Percentiles rank a stretch among this genome's conserved stretches.
These are phyloP conservation scores for Plumapathes pennacea DNA, from an alignment of 92 coral and sea anemone species.

Conservation along the genomic window DNA sequence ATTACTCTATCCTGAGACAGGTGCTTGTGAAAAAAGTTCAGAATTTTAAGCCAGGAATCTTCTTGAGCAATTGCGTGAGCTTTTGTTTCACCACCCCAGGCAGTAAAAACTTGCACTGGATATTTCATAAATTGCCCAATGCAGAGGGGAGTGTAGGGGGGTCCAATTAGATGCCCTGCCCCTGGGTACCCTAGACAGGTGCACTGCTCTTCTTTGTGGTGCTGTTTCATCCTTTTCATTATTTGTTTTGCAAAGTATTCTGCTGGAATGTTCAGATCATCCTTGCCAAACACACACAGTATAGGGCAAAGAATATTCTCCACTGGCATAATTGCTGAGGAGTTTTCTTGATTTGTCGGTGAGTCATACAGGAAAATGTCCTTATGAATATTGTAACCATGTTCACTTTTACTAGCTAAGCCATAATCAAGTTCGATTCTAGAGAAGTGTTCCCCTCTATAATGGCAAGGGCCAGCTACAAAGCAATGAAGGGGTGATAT, in stretches of 20 bases:
- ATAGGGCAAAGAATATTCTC: constrained; percentile 40
- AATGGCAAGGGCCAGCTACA: neutral
- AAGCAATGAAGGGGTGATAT: constrained; percentile 11
- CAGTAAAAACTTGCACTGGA: neutral
- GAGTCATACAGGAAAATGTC: neutral
- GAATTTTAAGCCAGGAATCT: constrained; percentile 44
- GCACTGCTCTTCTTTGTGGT: constrained; percentile 41
- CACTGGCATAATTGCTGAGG: constrained; percentile 20
- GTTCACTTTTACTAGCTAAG: neutral
- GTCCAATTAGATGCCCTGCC: constrained; percentile 71
- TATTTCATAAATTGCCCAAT: constrained; percentile 1
- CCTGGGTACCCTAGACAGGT: constrained; percentile 40
- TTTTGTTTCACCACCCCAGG: constrained; percentile 56
- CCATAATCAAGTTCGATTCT: neutral
- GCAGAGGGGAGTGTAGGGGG: constrained; percentile 53
- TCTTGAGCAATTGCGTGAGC: constrained; percentile 50
- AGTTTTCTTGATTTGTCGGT: neutral
- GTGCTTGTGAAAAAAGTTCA: constrained; percentile 27
- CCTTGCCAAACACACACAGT: constrained; percentile 51
- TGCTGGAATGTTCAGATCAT: constrained; percentile 11
- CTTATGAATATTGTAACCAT: too few relatives aligned
- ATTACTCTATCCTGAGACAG: neutral
- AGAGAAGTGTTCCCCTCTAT: constrained; percentile 18
- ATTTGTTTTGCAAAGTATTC: constrained; percentile 22
- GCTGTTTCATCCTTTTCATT: constrained; percentile 19